These are phyloP conservation scores for Sarcophaga rosellei DNA, from an alignment of 2,888 invertebrate genomes.

Conservation along the genomic window DNA sequence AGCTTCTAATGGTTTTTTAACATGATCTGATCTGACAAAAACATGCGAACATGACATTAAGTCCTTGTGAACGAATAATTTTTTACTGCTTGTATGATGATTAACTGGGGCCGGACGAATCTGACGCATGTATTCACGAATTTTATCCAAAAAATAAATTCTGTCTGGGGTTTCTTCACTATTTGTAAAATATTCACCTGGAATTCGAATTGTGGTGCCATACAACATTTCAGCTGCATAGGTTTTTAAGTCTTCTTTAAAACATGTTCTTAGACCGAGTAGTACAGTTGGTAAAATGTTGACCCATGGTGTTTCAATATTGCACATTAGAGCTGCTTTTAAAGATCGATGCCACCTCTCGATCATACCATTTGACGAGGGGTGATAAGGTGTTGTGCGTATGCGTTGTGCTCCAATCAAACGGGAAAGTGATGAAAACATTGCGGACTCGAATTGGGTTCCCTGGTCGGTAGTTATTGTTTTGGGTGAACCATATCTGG, in stretches of 20 bases:
- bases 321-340: constrained; percentile 62
- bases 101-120: constrained; percentile 22
- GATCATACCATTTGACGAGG: constrained; percentile 57
- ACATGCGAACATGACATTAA: constrained; percentile 22
- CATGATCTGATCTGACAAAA: constrained; percentile 18
- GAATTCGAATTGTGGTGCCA: constrained; percentile 9
- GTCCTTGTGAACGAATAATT: constrained; percentile 25
- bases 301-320: constrained; percentile 42
- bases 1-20: constrained; percentile 33
- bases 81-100: constrained; percentile 14
- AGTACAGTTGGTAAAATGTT: constrained; percentile 57
- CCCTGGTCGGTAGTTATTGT: constrained; percentile 62
- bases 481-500: constrained; percentile 10
- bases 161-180: constrained; percentile 1
- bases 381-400: constrained; percentile 60
- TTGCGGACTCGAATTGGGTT: constrained; percentile 53
- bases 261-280: constrained; percentile 27
- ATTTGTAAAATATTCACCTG: constrained; percentile 37
- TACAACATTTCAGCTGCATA: constrained; percentile 14
- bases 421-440: constrained; percentile 43
- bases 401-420: constrained; percentile 49
- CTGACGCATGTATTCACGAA: constrained; percentile 17
- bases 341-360: constrained; percentile 62
- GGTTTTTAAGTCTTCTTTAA: constrained; percentile 52
- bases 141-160: constrained; percentile 20